Base-by-base conservation (phyloP, 2,113 vertebrate species). In the Cryptomyrus ogoouensis region DNA sequence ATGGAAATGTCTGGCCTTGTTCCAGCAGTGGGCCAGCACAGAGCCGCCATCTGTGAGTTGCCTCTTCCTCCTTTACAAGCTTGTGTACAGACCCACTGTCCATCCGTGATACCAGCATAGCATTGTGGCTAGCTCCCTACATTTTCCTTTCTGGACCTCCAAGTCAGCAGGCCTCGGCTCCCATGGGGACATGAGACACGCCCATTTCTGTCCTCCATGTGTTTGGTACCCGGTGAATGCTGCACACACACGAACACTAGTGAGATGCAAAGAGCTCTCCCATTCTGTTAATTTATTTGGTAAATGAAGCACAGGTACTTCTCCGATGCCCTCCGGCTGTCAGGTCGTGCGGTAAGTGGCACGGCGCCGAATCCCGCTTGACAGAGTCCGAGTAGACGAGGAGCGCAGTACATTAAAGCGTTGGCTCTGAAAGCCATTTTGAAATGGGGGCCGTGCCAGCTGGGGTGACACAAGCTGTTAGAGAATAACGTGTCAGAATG, bases 401-500 rank as follows among this genome's bases (percentile, higher is more conserved):
- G 21, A 56, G 74, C 3, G 27, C 47, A 89, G 88, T 53, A 21
- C 62, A 89, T 83, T 80, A 83, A 89, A 83, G 74, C 15, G 50
- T 5, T 5, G 12, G 10, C 74, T 53, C 46, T 39, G 8, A 83
- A 44, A 89, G 88, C 27, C 70, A 19, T 89, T 89, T 83, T 56
- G 21, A 83, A 86, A 77, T 24, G 21, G 47, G 47, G 27, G 58
- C 62, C 1, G 3, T 10, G 35, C 10, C 47, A 88, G 58, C 66
- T 3, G 39, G 53, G 53, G 88, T 74, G 62, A 89, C 49, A 89
- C 74, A 89, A 24, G 70, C 47, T 44, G 70, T 89, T 62, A 80
- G 21, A 89, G 53, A 88, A 88, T 56, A 88, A 88, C 62, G 77
- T 52, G 88, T 89, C 88, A 53, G 47, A 21, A 52, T 89, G 13